phyloP scores from a whole-genome alignment of 2,113 vertebrate genomes.

The Thermophis baileyi region DNA sequence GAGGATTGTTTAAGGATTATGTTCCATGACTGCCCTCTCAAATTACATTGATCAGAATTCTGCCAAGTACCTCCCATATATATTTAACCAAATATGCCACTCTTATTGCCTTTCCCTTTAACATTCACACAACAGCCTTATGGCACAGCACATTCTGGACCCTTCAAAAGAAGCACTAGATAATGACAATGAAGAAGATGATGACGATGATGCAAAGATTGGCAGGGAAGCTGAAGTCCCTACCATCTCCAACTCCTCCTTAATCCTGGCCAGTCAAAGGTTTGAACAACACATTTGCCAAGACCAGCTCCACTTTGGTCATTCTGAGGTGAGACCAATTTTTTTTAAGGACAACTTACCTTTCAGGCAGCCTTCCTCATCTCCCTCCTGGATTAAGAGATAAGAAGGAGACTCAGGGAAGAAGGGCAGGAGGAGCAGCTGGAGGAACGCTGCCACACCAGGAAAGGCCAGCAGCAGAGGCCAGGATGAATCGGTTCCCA shows the following conservation, averaged over 20 bases:
- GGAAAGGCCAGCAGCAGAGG: conserved; percentile 73
- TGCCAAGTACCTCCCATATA: not conserved
- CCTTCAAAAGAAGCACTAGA: not conserved
- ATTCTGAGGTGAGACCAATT: not conserved
- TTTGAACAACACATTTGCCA: not conserved
- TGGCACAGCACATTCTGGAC: not conserved
- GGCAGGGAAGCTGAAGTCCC: not conserved
- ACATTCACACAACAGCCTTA: not conserved
- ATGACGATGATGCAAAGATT: not conserved
- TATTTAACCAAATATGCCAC: not conserved
- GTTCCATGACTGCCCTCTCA: not conserved
- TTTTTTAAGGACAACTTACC: conserved; percentile 49
- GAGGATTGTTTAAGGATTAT: not conserved
- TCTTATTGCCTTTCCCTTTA: not conserved
- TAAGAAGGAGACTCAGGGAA: conserved; percentile 79
- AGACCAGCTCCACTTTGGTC: not conserved
- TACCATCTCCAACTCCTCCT: not conserved
- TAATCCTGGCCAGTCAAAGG: not conserved
- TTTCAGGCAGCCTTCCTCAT: conserved; percentile 61
- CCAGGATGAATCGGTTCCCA: conserved; percentile 67
- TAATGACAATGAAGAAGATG: not conserved
- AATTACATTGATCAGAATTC: not conserved
- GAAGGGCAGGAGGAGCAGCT: conserved; percentile 72
- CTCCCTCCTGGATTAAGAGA: conserved; percentile 71
- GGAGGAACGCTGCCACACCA: conserved; percentile 63